These are phyloP conservation scores for Anorthoa munda DNA, from an alignment of 2,888 invertebrate species.

Conservation along the genomic window DNA sequence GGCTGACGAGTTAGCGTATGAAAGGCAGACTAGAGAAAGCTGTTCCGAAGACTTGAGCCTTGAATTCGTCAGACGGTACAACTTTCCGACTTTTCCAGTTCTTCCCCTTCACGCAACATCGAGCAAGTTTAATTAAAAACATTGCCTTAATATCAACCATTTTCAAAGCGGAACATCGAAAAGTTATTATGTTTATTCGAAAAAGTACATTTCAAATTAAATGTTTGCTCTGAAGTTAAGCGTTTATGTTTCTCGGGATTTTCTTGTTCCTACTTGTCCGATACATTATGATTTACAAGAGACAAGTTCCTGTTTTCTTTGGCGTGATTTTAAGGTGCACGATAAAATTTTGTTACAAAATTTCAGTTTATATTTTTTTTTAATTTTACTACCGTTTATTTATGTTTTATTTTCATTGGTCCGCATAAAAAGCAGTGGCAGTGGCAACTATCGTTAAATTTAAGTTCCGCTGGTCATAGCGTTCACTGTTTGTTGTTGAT, in stretches of 20 bases:
- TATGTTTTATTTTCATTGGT: constrained; percentile 13
- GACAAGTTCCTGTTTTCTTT: background rate
- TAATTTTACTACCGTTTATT: background rate
- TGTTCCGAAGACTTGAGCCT: constrained; percentile 32
- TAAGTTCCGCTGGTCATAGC: constrained; percentile 6
- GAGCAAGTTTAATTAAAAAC: constrained; percentile 84
- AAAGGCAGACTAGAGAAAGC: constrained; percentile 44
- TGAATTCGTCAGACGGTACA: constrained; percentile 57
- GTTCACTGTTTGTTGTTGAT: constrained; percentile 39
- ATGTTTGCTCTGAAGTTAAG: constrained; percentile 75
- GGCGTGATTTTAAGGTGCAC: constrained; percentile 9
- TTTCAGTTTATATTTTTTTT: background rate
- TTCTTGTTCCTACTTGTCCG: constrained; percentile 64
- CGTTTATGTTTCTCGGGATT: constrained; percentile 72
- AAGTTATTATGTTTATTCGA: constrained; percentile 77
- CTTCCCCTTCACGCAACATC: constrained; percentile 66
- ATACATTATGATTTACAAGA: constrained; percentile 57
- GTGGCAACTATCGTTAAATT: constrained; percentile 3
- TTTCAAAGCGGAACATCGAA: constrained; percentile 69
- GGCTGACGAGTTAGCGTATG: constrained; percentile 58
- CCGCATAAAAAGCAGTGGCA: background rate
- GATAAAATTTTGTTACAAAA: constrained; percentile 5
- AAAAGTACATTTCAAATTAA: constrained; percentile 77
- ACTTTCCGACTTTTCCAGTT: constrained; percentile 62
- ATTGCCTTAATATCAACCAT: constrained; percentile 74